Base-by-base conservation (phyloP, 2,888 invertebrate species). In the Xylocampa areola region DNA sequence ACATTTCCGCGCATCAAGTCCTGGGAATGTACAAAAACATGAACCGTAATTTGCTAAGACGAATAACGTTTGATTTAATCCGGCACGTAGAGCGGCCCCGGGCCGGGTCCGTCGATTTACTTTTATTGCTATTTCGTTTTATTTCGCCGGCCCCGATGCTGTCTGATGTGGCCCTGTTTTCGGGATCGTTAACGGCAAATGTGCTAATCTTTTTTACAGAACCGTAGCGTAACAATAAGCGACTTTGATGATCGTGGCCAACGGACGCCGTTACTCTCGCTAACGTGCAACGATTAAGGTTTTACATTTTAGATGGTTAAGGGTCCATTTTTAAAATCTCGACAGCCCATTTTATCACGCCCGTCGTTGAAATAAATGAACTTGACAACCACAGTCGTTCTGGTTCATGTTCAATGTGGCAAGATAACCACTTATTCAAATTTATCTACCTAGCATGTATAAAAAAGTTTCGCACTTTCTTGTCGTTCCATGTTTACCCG, bases 31-130 rank as follows among this genome's bases (percentile, higher is more conserved):
- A 87, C 86, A 88, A 88, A 89, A 90, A 89, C 90, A 87, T 84
- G 85, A 86, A 87, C 86, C 88, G 88, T 91, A 92, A 92, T 92
- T 92, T 92, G 88, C 89, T 91, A 90, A 91, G 91, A 91, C 90
- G 89, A 91, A 91, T 91, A 92, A 91, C 87, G 90, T 92, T 91
- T 92, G 92, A 91, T 91, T 92, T 92, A 90, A 91, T 90, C 90
- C 90, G 84, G 88, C 91, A 89, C 90, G 89, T 90, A 87, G 88
- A 80, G 77, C 81, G 77, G 75, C 81, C 82, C 73, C 76, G 70
- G 77, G 84, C 80, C 80, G 81, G 86, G 82, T 80, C 82, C 86
- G 88, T 89, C 92, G 91, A 92, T 93, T 91, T 91, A 90, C 91
- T 92, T 93, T 92, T 91, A 92, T 91, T 90, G 88, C 90, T 89